These are phyloP conservation scores for Trachelipus rathkii DNA, from an alignment of 1,140 invertebrate genomes.

Conservation along the genomic window DNA sequence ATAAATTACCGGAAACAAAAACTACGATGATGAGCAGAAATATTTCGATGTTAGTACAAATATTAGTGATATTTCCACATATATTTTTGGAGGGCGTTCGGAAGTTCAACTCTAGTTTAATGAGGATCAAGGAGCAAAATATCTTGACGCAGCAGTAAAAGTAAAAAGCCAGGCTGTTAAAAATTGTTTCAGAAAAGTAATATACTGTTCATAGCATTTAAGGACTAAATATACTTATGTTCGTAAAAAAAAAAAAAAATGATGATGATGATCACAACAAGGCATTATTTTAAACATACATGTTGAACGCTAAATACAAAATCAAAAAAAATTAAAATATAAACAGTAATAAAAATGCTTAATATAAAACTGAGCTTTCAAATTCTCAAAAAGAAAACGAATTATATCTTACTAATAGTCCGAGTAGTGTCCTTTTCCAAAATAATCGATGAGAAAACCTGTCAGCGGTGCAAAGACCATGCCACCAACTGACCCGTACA, in stretches of 20 bases:
- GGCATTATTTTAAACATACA: no score
- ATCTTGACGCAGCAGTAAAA: constrained; percentile 35
- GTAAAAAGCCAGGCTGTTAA: background rate
- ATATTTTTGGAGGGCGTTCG: constrained; percentile 30
- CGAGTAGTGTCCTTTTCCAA: constrained; percentile 35
- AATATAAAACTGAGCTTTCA: background rate
- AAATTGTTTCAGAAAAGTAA: background rate
- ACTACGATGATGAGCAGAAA: constrained; percentile 28
- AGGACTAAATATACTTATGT: no score
- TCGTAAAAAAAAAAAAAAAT: no score
- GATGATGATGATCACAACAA: no score
- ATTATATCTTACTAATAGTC: constrained; percentile 37
- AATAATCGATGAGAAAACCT: constrained; percentile 36
- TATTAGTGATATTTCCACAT: constrained; percentile 22
- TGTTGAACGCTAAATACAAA: no score
- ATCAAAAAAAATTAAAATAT: no score
- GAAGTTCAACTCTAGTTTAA: constrained; percentile 35
- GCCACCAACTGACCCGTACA: constrained; percentile 42
- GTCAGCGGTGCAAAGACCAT: constrained; percentile 42
- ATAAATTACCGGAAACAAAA: constrained; percentile 34
- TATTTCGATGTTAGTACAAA: constrained; percentile 30
- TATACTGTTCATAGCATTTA: no score
- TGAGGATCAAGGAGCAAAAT: constrained; percentile 33
- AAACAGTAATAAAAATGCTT: no score
- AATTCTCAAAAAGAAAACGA: background rate